phyloP scores from a whole-genome alignment of 1,140 invertebrate species.

The Cydia pomonella region DNA sequence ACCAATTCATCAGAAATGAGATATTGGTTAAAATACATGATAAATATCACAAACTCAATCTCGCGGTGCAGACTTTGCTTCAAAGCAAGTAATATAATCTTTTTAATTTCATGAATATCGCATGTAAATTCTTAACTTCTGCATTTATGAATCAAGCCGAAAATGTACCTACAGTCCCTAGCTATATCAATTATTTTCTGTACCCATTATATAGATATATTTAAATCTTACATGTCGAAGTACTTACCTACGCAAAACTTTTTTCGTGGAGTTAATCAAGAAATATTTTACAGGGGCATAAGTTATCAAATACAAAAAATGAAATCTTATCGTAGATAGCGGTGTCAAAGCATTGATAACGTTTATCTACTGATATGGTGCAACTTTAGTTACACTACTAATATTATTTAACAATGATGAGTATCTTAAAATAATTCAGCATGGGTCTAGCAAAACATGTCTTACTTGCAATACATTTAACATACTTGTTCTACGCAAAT shows the following conservation, averaged over 20 bases:
- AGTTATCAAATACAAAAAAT: too few relatives aligned
- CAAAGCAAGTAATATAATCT: not conserved
- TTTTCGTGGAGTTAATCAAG: too few relatives aligned
- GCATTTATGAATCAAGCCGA: not conserved
- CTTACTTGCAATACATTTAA: constrained; percentile 20
- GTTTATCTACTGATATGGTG: not conserved
- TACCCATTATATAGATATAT: too few relatives aligned
- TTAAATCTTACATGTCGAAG: too few relatives aligned
- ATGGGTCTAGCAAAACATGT: not conserved
- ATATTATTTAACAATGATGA: not conserved
- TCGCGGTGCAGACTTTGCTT: constrained; percentile 9
- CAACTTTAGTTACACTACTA: not conserved
- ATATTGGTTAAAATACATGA: too few relatives aligned
- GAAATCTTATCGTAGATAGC: not conserved
- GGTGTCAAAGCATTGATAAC: not conserved
- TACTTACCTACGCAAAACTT: too few relatives aligned
- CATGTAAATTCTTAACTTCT: not conserved
- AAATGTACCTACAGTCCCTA: too few relatives aligned
- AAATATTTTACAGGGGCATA: too few relatives aligned
- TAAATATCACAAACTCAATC: too few relatives aligned
- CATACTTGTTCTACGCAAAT: constrained; percentile 71
- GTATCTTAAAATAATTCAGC: not conserved
- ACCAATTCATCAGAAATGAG: too few relatives aligned
- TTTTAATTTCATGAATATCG: not conserved
- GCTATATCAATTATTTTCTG: too few relatives aligned